phyloP scores from a whole-genome alignment of 2,797 vertebrate genomes.

The Bucorvus abyssinicus region DNA sequence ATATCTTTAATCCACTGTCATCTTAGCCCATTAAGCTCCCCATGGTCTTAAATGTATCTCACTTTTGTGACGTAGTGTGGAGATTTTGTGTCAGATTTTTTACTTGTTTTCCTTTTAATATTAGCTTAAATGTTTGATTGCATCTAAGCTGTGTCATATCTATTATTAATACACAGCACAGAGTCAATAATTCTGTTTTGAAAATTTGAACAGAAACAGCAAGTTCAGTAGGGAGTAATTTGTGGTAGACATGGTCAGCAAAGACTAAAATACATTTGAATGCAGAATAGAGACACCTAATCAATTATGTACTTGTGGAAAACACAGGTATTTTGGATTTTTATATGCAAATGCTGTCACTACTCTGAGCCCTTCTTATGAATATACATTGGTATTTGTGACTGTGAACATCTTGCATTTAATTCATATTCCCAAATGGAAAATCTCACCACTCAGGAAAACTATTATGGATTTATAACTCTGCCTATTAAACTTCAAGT shows the following conservation, averaged over 20 bases:
- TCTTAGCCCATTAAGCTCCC: background rate
- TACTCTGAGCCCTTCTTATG: background rate
- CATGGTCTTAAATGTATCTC: background rate
- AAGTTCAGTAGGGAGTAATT: background rate
- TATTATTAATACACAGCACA: background rate
- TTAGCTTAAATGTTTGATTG: background rate
- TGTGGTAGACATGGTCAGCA: background rate
- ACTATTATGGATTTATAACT: background rate
- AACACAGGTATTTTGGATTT: background rate
- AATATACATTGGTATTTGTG: background rate
- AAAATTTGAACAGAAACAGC: background rate
- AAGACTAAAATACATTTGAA: background rate
- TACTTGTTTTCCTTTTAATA: background rate
- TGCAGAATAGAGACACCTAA: background rate
- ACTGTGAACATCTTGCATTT: background rate
- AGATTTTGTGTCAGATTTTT: background rate
- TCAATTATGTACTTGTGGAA: background rate
- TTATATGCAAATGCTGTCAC: background rate
- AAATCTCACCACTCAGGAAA: background rate
- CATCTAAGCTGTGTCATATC: background rate
- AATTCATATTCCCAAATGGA: background rate
- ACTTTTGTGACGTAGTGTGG: background rate
- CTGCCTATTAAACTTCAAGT: background rate
- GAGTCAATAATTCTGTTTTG: background rate
- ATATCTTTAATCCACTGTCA: background rate